phyloP scores from a whole-genome alignment of 2,113 vertebrate genomes.

The Brachypteracias leptosomus region DNA sequence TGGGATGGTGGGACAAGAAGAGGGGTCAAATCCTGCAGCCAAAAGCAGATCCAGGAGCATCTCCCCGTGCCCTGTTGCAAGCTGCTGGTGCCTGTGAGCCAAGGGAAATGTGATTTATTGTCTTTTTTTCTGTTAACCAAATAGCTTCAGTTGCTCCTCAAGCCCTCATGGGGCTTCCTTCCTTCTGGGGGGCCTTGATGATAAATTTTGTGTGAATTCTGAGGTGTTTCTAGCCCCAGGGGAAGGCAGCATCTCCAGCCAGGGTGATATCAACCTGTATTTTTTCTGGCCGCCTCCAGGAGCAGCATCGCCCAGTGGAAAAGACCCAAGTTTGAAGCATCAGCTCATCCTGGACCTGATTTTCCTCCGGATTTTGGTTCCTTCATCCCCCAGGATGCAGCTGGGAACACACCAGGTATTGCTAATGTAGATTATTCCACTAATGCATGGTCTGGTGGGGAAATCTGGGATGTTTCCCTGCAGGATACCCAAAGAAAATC shows the following conservation, averaged over 20 bases:
- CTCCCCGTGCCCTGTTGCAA: background rate
- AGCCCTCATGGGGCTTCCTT: background rate
- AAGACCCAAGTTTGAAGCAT: background rate
- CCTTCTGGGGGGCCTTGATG: background rate
- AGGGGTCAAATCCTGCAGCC: background rate
- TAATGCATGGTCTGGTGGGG: accelerated
- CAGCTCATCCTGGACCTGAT: background rate
- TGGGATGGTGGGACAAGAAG: background rate
- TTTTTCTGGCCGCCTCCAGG: background rate
- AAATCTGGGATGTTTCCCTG: background rate
- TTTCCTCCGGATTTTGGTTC: background rate
- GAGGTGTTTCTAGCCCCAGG: background rate
- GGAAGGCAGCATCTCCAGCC: accelerated
- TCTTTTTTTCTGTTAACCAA: background rate
- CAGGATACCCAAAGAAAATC: background rate
- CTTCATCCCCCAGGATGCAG: accelerated
- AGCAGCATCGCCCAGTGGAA: background rate
- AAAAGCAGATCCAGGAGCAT: background rate
- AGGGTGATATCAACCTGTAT: too few species aligned
- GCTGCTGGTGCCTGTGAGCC: background rate
- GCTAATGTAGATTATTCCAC: accelerated
- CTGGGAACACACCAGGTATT: background rate
- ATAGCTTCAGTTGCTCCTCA: background rate
- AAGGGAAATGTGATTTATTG: background rate
- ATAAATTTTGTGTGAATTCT: background rate